Evolutionary conservation across 1,140 invertebrate species (phyloP).

Genomic region (Phenacoccus solenopsis): DNA sequence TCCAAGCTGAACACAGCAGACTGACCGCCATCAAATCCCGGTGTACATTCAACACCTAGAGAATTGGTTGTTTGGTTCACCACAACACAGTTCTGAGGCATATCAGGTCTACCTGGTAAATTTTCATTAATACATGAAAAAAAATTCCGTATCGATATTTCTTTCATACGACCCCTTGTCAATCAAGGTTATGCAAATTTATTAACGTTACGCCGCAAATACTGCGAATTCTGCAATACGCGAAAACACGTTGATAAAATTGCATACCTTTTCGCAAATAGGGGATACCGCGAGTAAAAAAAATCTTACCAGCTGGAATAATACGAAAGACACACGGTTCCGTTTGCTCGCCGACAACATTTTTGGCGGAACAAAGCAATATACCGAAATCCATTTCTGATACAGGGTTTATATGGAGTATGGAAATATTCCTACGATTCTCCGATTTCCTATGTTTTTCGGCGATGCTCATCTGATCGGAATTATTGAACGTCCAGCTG

Average conservation of each 20-base stretch:
- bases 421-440: slow-evolving; percentile 37
- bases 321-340: slow-evolving; percentile 61
- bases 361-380: slow-evolving; percentile 51
- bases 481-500: slow-evolving; percentile 67
- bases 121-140: slow-evolving; percentile 9
- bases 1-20: slow-evolving; percentile 56
- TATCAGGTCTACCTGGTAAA: slow-evolving; percentile 52
- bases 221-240: background rate
- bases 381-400: slow-evolving; percentile 62
- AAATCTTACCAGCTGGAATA: slow-evolving; percentile 46
- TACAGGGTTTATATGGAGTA: slow-evolving; percentile 63
- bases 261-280: background rate
- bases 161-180: too few species aligned
- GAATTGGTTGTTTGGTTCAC: slow-evolving; percentile 68
- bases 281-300: background rate
- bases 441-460: background rate
- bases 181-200: too few species aligned
- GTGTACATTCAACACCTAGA: slow-evolving; percentile 58
- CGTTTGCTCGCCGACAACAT: slow-evolving; percentile 48
- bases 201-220: too few species aligned
- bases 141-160: background rate
- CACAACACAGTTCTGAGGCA: slow-evolving; percentile 63
- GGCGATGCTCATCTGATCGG: too few species aligned
- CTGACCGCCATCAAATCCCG: slow-evolving; percentile 68
- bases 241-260: background rate